Evolutionary conservation across 2,888 invertebrate genomes (phyloP).

Genomic region (Apamea anceps): DNA sequence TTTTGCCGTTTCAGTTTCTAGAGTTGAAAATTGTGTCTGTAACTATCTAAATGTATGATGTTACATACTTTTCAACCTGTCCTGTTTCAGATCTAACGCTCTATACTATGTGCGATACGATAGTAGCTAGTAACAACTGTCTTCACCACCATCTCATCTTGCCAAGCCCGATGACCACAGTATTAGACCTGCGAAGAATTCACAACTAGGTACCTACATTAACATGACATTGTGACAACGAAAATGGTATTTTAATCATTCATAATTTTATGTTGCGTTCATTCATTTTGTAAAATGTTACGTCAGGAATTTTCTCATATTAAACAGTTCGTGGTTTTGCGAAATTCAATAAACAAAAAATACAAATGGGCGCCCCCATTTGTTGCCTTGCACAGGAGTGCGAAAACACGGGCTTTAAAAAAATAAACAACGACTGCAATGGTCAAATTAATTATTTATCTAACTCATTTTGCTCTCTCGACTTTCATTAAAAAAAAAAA

Average conservation of each 20-base stretch:
- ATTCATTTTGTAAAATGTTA: slow-evolving; percentile 2
- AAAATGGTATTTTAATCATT: not conserved
- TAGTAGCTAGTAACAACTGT: too few species aligned
- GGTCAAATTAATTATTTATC: not conserved
- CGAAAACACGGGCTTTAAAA: not conserved
- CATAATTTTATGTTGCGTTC: not conserved
- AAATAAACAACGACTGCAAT: not conserved
- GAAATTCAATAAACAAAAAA: slow-evolving; percentile 4
- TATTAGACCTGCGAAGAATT: not conserved
- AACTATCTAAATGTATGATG: not conserved
- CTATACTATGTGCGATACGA: not conserved
- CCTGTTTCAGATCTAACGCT: not conserved
- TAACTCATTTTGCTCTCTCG: not conserved
- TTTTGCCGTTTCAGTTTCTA: not conserved
- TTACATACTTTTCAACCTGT: not conserved
- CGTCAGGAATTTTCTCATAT: not conserved
- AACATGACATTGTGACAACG: too few species aligned
- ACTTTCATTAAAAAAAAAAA: not conserved
- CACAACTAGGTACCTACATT: too few species aligned
- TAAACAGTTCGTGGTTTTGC: slow-evolving; percentile 9
- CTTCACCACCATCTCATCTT: not conserved
- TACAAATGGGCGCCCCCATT: not conserved
- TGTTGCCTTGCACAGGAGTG: not conserved
- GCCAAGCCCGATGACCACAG: not conserved
- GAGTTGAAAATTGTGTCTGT: not conserved